Evolutionary conservation across 2,888 invertebrate genomes (phyloP).

Genomic region (Epinotia demarniana): DNA sequence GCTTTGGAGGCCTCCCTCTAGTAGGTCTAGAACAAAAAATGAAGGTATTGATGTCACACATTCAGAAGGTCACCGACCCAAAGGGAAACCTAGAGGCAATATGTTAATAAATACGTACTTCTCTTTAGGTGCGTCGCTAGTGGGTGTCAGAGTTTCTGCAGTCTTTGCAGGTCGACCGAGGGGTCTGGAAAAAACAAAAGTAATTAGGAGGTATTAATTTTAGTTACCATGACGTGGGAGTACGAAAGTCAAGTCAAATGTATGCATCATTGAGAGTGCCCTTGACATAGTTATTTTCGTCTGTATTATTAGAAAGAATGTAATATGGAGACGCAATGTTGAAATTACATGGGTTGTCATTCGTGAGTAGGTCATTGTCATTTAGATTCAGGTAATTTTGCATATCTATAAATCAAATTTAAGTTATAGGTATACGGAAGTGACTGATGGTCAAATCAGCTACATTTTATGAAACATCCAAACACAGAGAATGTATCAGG

Average conservation of each 20-base stretch:
- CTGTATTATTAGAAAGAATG: background rate
- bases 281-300: slow-evolving; percentile 14
- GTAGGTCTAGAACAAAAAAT: slow-evolving; percentile 54
- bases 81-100: too few species aligned
- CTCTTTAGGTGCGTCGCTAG: slow-evolving; percentile 66
- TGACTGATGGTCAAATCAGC: too few species aligned
- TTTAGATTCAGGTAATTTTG: too few species aligned
- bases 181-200: slow-evolving; percentile 76
- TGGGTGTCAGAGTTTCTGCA: slow-evolving; percentile 65
- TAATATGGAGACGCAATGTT: too few species aligned
- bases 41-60: background rate
- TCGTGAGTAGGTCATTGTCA: too few species aligned
- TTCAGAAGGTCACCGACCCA: too few species aligned
- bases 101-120: slow-evolving; percentile 56
- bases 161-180: slow-evolving; percentile 64
- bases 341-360: too few species aligned
- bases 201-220: background rate
- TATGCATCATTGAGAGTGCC: background rate
- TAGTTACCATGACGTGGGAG: background rate
- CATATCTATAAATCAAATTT: too few species aligned
- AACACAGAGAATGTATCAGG: too few species aligned
- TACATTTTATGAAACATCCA: too few species aligned
- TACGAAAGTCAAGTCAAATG: slow-evolving; percentile 12
- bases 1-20: slow-evolving; percentile 76
- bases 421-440: too few species aligned